Evolutionary conservation across 2,797 vertebrate species (phyloP).

Genomic region (Hydrophis major): DNA sequence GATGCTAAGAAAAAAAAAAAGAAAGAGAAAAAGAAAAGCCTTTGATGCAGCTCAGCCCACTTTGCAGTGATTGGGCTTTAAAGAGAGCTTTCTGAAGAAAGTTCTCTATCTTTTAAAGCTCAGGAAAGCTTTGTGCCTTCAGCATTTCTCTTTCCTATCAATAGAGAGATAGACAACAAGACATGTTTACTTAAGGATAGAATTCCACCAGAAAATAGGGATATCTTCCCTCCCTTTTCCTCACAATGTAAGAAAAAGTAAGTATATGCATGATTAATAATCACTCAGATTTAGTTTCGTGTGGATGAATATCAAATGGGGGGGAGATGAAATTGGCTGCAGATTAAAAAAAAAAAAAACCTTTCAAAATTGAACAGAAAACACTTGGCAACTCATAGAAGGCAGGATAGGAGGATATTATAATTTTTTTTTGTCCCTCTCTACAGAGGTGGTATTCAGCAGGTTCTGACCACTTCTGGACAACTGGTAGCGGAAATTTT

Average conservation of each 20-base stretch:
- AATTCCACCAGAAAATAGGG: neutral
- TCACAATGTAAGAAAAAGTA: neutral
- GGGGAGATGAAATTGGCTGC: neutral
- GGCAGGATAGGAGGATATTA: neutral
- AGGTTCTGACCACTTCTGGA: too few relatives aligned
- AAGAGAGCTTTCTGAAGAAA: conserved; percentile 12
- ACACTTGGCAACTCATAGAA: neutral
- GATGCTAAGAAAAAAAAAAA: neutral
- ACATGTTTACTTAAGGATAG: neutral
- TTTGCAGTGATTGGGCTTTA: neutral
- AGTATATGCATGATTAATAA: neutral
- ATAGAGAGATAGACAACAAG: neutral
- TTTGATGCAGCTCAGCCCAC: neutral
- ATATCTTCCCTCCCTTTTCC: neutral
- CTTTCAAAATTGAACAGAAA: neutral
- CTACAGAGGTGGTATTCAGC: too few relatives aligned
- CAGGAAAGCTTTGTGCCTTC: neutral
- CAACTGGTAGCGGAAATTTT: too few relatives aligned
- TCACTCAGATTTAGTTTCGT: neutral
- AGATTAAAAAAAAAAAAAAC: neutral
- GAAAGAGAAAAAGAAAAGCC: neutral
- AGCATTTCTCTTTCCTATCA: neutral
- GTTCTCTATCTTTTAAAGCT: neutral
- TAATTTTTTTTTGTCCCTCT: neutral
- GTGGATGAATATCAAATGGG: neutral